Base-by-base conservation (phyloP, 2,797 vertebrate genomes). In the Peromyscus nudipes region DNA sequence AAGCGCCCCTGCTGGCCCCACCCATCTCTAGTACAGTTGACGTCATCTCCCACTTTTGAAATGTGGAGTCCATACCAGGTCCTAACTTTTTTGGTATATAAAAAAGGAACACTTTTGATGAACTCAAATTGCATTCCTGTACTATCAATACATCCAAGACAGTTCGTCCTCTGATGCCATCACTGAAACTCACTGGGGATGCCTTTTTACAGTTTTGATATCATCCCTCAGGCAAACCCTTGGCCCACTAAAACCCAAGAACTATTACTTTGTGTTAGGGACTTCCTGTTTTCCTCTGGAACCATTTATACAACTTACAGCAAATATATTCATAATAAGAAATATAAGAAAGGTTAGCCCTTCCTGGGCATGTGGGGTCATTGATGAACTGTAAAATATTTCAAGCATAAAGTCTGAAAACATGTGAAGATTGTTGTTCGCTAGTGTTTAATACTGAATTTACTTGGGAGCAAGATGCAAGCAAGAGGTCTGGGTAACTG, bases 181-280 rank as follows among this genome's bases (percentile, higher is more conserved):
- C 27, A 6, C 27, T 69, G 37, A 85, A 71, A 43, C 31, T 52
- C 76, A 14, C 55, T n/a, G 40, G 31, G 13, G 46, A 62, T 46
- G 46, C 34, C 27, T 40, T 79, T 85, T 85, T 75, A 77, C 60
- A n/a, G 57, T 62, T 92, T 95, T 64, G 29, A 34, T 64, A 3
- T 69, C 40, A 84, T 57, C 77, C 69, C 21, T 46, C 92, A 27
- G 69, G 67, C 16, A 90, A 85, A n/a, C 85, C 71, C 65, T 40
- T 81, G 27, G 23, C 11, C 25, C 77, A 52, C 34, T 43, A 55
- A 95, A 92, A 65, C 6, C 31, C 17, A 71, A 76, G 49, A 87
- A 65, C 12, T 52, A 43, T 79, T 90, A 69, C 69, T 91, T 89
- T 80, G 73, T 95, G 88, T 96, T 67, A 85, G 49, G 43, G 90